Percentiles rank a stretch among this genome's conserved stretches.
Conservation (phyloP, 2,888 invertebrate genomes). For the Rhaphigaster nebulosa region DNA sequence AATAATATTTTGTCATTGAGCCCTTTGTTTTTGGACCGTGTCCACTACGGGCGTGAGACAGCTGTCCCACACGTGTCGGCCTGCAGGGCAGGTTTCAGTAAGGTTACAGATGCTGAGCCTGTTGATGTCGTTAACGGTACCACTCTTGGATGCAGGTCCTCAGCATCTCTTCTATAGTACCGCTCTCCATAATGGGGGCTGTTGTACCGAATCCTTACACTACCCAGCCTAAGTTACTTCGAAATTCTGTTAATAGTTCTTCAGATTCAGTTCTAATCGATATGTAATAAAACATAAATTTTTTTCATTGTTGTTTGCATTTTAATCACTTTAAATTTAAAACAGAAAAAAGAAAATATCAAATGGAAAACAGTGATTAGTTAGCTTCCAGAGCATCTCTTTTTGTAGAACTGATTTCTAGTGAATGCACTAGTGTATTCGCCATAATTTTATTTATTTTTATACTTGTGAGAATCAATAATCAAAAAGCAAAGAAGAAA, state of each 20-base stretch:
- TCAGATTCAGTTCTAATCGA: neutral
- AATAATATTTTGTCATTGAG: neutral
- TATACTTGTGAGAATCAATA: neutral
- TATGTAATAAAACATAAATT: neutral
- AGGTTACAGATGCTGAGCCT: neutral
- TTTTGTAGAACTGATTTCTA: neutral
- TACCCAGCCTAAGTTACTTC: neutral
- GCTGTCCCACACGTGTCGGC: conserved; percentile 9
- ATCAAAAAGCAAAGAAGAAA: neutral
- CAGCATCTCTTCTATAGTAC: conserved; percentile 1
- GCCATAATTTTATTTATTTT: neutral
- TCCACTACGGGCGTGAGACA: neutral
- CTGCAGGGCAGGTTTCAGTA: neutral
- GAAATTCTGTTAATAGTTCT: neutral
- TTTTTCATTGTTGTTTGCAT: no score
- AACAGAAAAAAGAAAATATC: neutral
- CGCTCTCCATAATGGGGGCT: neutral
- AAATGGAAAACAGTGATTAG: neutral
- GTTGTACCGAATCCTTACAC: neutral
- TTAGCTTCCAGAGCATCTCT: neutral
- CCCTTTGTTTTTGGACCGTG: neutral
- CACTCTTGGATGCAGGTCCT: neutral
- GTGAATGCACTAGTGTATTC: neutral
- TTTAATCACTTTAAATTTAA: neutral
- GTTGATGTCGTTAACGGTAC: conserved; percentile 31